A percentile compares a stretch with the other conserved stretches of the same genome.
phyloP scores from a whole-genome alignment of 2,113 vertebrate genomes.

The Actinemys pallida region DNA sequence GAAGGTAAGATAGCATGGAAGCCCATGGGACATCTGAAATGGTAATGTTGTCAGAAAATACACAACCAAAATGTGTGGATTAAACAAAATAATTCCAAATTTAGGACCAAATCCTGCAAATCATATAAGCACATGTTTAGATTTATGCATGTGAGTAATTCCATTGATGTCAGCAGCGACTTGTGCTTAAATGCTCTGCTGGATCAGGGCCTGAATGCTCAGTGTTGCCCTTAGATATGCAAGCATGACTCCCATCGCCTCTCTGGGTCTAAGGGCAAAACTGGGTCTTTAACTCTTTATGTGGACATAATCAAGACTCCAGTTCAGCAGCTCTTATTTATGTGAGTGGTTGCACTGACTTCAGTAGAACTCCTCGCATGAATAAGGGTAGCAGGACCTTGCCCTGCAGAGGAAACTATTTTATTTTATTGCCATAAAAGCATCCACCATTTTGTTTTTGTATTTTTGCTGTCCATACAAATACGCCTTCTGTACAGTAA shows the following conservation, averaged over 20 bases:
- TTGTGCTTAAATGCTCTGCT: accelerated
- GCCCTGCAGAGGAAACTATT: not conserved
- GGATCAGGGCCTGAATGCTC: not conserved
- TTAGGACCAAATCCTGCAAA: slow-evolving; percentile 6
- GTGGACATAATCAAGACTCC: not conserved
- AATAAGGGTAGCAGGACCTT: accelerated
- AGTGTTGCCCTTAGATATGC: not conserved
- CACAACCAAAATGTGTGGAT: not conserved
- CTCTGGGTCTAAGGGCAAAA: accelerated
- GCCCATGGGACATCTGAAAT: not conserved
- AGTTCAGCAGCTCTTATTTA: not conserved
- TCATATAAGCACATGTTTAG: not conserved
- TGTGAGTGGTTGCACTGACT: not conserved
- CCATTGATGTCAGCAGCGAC: not conserved
- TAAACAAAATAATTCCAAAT: not conserved
- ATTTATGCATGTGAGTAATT: not conserved
- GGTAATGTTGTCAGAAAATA: not conserved
- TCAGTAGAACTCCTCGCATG: not conserved
- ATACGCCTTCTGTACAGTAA: not conserved
- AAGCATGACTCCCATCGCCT: not conserved
- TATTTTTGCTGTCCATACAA: not conserved
- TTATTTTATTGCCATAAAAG: not conserved
- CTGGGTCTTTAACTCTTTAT: not conserved
- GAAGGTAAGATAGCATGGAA: not conserved
- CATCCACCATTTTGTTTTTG: not conserved